Percentiles rank a stretch among this genome's conserved stretches.
Evolutionary conservation across 2,113 vertebrate genomes (phyloP).

Genomic region (Sterrhoptilus dennistouni): DNA sequence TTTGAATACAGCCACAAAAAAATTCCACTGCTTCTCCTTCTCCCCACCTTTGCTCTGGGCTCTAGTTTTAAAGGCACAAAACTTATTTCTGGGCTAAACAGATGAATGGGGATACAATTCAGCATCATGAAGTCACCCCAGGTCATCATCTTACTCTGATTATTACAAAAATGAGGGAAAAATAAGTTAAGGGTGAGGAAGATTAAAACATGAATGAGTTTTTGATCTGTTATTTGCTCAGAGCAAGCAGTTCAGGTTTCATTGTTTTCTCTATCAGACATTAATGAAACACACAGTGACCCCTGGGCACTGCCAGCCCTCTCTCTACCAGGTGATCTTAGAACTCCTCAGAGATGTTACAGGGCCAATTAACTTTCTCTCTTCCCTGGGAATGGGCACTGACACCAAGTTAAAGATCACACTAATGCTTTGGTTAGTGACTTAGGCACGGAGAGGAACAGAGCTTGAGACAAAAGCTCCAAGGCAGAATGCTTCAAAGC

Average conservation of each 20-base stretch:
- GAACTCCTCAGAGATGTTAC: background rate
- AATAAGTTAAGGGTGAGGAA: background rate
- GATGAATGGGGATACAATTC: background rate
- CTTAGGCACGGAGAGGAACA: background rate
- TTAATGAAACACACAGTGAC: background rate
- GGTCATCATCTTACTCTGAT: background rate
- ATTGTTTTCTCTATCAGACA: background rate
- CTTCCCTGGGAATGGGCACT: background rate
- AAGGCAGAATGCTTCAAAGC: background rate
- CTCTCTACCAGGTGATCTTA: background rate
- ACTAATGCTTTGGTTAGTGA: background rate
- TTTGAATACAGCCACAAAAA: background rate
- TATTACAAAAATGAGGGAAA: background rate
- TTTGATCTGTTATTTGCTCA: background rate
- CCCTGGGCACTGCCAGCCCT: background rate
- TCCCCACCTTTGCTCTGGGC: rapidly evolving
- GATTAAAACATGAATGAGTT: background rate
- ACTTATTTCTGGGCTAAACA: background rate
- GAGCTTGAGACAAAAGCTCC: background rate
- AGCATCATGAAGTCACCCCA: background rate
- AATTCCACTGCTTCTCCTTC: background rate
- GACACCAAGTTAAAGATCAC: background rate
- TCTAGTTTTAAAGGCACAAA: background rate
- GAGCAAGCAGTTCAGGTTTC: background rate
- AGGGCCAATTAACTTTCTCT: background rate